These are phyloP conservation scores for Australoheros scitulus DNA, from an alignment of 2,113 vertebrate species.

Conservation along the genomic window DNA sequence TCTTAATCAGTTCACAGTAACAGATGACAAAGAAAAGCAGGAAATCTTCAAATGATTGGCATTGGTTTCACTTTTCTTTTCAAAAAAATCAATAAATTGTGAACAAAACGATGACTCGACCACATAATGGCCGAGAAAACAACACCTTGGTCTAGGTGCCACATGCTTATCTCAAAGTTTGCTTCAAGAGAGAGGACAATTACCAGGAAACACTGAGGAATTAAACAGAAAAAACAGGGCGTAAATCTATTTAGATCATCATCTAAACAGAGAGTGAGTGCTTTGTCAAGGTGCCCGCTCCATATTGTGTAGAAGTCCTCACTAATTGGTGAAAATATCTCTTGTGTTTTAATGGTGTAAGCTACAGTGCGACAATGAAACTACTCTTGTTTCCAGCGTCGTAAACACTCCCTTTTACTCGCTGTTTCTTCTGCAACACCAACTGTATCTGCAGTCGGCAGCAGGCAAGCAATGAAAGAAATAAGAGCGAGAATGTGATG, in stretches of 20 bases:
- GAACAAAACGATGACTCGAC: neutral
- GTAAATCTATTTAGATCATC: neutral
- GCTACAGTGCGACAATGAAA: conserved; percentile 25
- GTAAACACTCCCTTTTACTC: conserved; percentile 37
- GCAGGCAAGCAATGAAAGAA: conserved; percentile 29
- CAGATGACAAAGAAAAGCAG: neutral
- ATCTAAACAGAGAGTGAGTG: neutral
- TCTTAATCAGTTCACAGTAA: neutral
- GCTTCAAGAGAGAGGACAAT: neutral
- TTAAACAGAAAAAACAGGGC: neutral
- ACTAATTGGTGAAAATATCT: conserved; percentile 24
- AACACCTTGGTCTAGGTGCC: neutral
- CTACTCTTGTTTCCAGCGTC: conserved; percentile 26
- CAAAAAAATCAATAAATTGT: too few relatives aligned
- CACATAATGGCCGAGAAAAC: neutral
- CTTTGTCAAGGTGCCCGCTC: conserved; percentile 12
- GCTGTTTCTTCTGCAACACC: conserved; percentile 33
- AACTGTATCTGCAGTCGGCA: conserved; percentile 55
- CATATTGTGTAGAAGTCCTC: neutral
- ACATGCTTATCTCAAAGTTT: neutral
- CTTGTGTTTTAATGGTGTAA: conserved; percentile 9
- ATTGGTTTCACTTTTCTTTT: neutral
- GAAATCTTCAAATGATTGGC: neutral
- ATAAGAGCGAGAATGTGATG: conserved; percentile 41
- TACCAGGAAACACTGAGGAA: neutral